phyloP scores from a whole-genome alignment of 2,113 vertebrate genomes.

The Solea solea region DNA sequence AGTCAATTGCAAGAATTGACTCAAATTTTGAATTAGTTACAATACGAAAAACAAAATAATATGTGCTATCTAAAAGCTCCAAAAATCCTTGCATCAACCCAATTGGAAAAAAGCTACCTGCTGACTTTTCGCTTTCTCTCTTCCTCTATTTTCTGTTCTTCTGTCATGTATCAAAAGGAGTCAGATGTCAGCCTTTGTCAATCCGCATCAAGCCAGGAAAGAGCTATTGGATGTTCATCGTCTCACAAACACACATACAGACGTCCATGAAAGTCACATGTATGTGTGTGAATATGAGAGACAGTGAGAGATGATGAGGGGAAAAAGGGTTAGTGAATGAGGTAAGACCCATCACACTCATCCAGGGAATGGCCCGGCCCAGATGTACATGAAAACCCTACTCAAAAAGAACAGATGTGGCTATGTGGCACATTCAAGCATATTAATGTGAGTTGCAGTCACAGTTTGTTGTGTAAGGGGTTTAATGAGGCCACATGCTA shows the following conservation, averaged over 20 bases:
- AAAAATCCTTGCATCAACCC: background rate
- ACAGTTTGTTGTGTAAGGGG: constrained; percentile 53
- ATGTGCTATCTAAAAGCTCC: background rate
- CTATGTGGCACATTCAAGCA: constrained; percentile 2
- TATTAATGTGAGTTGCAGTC: constrained; percentile 22
- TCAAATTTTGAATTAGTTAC: background rate
- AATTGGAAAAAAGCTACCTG: background rate
- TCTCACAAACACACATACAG: background rate
- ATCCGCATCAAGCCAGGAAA: background rate
- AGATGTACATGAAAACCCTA: constrained; percentile 63
- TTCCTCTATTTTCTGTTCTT: constrained; percentile 1
- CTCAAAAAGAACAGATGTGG: constrained; percentile 68
- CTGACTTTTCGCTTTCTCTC: background rate
- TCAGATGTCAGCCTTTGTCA: background rate
- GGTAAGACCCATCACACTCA: constrained; percentile 32
- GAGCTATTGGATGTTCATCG: constrained; percentile 6
- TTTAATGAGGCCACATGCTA: constrained; percentile 59
- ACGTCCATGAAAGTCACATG: constrained; percentile 10
- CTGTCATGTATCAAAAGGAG: background rate
- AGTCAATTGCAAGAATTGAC: background rate
- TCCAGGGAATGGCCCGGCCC: constrained; percentile 50
- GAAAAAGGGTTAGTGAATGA: constrained; percentile 43
- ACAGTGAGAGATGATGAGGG: constrained; percentile 29
- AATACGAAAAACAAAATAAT: background rate
- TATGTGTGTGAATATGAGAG: constrained; percentile 19